These are phyloP conservation scores for Atta cephalotes DNA, from an alignment of 1,140 invertebrate species.

Conservation along the genomic window DNA sequence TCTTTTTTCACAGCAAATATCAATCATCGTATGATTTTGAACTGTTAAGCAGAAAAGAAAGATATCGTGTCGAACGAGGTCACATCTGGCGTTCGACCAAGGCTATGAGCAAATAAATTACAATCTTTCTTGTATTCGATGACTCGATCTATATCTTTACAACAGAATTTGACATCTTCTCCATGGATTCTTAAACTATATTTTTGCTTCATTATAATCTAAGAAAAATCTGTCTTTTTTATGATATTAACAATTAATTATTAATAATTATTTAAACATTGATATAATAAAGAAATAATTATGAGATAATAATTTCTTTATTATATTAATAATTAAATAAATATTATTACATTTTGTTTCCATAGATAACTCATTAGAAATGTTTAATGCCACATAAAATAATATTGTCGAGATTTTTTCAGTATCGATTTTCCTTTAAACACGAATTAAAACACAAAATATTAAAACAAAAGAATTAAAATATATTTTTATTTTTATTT, in stretches of 20 bases:
- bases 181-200: background rate
- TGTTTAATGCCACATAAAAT: background rate
- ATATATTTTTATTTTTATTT: background rate
- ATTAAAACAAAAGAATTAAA: too few species aligned
- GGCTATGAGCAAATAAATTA: slow-evolving; percentile 41
- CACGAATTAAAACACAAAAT: background rate
- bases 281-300: too few species aligned
- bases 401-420: background rate
- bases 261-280: too few species aligned
- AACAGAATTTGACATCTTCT: background rate
- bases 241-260: too few species aligned
- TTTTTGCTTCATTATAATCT: background rate
- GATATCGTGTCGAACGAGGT: slow-evolving; percentile 29
- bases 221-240: background rate
- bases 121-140: slow-evolving; percentile 15
- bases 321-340: background rate
- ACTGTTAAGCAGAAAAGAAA: slow-evolving; percentile 1
- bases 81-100: slow-evolving; percentile 51
- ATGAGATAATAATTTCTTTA: too few species aligned
- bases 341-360: background rate
- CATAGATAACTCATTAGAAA: background rate
- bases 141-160: slow-evolving; percentile 25
- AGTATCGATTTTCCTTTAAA: background rate
- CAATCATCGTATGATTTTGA: background rate
- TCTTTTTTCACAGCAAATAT: background rate